Evolutionary conservation across 1,140 invertebrate species (phyloP), one percentile per base, ranked within the genome.

Genomic region (Saccostrea echinata): DNA sequence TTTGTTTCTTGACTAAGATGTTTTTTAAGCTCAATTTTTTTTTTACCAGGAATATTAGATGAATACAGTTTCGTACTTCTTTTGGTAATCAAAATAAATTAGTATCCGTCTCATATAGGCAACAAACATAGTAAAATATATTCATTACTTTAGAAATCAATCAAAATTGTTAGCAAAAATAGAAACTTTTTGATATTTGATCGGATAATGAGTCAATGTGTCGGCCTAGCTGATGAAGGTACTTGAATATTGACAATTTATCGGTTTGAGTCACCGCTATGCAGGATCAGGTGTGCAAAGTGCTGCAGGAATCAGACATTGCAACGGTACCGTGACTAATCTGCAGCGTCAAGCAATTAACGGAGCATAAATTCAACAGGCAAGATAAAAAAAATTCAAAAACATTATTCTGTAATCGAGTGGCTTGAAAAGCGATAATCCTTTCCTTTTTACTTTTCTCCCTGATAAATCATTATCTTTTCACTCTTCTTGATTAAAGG

Each of bases 151-250:
- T 0, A 33, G 27, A 76, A 76, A 76, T 30, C 68, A 76, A 76
- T 76, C 27, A 76, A 30, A 76, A 76, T 16, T 76, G 68, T 12
- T 30, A 30, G 68, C 24, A 43, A 76, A 76, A 8, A 76, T 21
- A 30, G 68, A 76, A 12, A 76, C 16, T 76, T 76, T 30, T 76
- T 27, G 27, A 76, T 76, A 76, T 76, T 76, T 76, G 11, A 76
- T 76, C 68, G 24, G 24, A 30, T 76, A 76, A 76, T 76, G 68
- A 76, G 27, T 76, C 68, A 76, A 76, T 16, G 11, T 3, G 68
- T 33, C 24, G 24, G 8, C 68, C 30, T 33, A 9, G 68, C 68
- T 76, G 68, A 24, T 76, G 68, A 76, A 76, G 30, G 27, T 27
- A 27, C 24, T 30, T 24, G 8, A 27, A 30, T 76, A 30, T 76